Percentiles rank a stretch among this genome's conserved stretches.
Conservation (phyloP, 2,888 invertebrate genomes). For the Esperia sulphurella region DNA sequence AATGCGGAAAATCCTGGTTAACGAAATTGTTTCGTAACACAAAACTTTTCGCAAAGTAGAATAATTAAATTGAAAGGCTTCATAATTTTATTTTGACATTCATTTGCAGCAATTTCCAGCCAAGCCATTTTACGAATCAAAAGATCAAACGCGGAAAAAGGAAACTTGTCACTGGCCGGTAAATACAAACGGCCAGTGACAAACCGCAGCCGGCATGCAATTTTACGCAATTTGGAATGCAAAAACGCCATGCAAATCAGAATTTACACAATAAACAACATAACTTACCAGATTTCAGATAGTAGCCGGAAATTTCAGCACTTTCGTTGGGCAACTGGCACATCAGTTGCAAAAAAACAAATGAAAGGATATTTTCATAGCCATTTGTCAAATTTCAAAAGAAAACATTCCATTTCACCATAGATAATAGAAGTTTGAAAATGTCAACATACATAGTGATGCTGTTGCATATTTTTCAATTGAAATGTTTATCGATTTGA, state of each 20-base stretch:
- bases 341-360: constrained; percentile 55
- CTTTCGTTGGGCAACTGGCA: constrained; percentile 53
- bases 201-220: constrained; percentile 9
- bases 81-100: not conserved
- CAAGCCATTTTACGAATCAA: constrained; percentile 29
- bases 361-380: constrained; percentile 38
- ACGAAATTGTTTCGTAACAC: not conserved
- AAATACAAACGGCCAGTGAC: constrained; percentile 39
- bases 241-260: constrained; percentile 16
- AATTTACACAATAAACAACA: constrained; percentile 17
- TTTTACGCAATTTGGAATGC: constrained; percentile 14
- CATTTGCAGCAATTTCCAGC: constrained; percentile 34
- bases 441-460: not conserved
- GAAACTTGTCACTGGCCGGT: constrained; percentile 37
- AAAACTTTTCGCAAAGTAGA: constrained; percentile 13
- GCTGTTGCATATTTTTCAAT: not conserved
- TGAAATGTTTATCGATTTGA: too few species aligned
- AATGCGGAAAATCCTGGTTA: not conserved
- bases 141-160: constrained; percentile 16
- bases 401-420: constrained; percentile 27
- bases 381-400: constrained; percentile 38
- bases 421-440: constrained; percentile 15
- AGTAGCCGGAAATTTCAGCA: constrained; percentile 29
- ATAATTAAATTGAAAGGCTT: not conserved
- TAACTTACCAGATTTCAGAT: constrained; percentile 33